These are phyloP conservation scores for Montipora cactus DNA, from an alignment of 64 coral and sea anemone species.

Conservation along the genomic window DNA sequence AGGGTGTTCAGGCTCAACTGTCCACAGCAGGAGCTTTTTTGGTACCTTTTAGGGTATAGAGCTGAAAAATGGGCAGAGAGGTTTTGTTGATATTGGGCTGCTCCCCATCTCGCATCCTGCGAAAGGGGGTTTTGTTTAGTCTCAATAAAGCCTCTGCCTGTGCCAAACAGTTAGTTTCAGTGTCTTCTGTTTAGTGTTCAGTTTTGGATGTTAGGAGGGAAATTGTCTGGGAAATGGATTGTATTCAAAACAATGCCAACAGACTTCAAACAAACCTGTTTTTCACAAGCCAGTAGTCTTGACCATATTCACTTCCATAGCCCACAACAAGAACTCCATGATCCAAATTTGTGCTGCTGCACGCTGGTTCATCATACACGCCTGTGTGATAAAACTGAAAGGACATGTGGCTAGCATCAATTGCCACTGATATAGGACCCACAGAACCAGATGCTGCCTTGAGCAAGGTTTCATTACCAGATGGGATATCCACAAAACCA, in stretches of 20 bases:
- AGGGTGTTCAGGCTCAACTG: too few relatives aligned
- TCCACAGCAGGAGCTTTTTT: too few relatives aligned
- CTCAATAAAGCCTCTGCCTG: too few relatives aligned
- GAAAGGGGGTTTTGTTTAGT: too few relatives aligned
- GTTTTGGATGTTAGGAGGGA: too few relatives aligned
- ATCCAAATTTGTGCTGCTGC: constrained; percentile 58
- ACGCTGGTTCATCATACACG: constrained; percentile 51
- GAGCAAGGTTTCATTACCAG: constrained; percentile 27
- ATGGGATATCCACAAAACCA: constrained; percentile 53
- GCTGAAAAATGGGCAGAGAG: too few relatives aligned
- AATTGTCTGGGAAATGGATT: too few relatives aligned
- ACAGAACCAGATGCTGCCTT: constrained; percentile 46
- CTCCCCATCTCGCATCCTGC: too few relatives aligned
- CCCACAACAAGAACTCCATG: constrained; percentile 63
- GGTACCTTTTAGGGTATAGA: too few relatives aligned
- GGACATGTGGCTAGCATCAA: constrained; percentile 55
- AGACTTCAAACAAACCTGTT: constrained; percentile 77
- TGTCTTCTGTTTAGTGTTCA: too few relatives aligned
- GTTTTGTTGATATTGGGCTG: too few relatives aligned
- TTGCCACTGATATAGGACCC: constrained; percentile 67
- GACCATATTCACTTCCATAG: constrained; percentile 65
- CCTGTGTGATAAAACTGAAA: constrained; percentile 62
- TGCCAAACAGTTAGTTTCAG: too few relatives aligned
- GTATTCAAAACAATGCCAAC: not conserved
- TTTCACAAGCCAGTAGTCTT: constrained; percentile 95